Evolutionary conservation across 2,888 invertebrate genomes (phyloP).

Genomic region (Congeria kusceri): DNA sequence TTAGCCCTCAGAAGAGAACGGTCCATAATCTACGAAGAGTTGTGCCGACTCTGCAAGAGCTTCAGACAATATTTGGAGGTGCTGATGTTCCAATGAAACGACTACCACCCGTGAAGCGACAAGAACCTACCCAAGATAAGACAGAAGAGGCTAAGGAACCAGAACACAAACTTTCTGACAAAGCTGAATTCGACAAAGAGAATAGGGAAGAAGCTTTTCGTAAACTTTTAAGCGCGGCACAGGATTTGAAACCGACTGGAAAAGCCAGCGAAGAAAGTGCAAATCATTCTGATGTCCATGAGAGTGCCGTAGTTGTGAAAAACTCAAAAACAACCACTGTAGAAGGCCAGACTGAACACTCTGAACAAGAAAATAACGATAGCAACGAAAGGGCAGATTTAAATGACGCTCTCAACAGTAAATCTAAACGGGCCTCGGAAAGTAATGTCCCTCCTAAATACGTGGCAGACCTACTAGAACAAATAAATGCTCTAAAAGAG

Average conservation of each 20-base stretch:
- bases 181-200: neutral
- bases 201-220: constrained; percentile 15
- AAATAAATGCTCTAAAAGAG: constrained; percentile 55
- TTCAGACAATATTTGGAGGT: constrained; percentile 53
- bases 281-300: neutral
- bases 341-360: constrained; percentile 8
- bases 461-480: constrained; percentile 52
- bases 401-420: constrained; percentile 29
- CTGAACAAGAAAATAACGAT: neutral
- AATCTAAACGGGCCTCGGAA: constrained; percentile 59
- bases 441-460: constrained; percentile 20
- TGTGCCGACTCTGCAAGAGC: constrained; percentile 49
- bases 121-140: constrained; percentile 18
- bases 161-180: neutral
- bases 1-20: constrained; percentile 49
- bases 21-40: constrained; percentile 44
- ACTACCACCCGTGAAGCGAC: constrained; percentile 36
- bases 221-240: constrained; percentile 17
- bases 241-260: constrained; percentile 7
- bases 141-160: neutral
- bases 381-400: neutral
- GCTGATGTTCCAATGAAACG: constrained; percentile 55
- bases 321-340: neutral
- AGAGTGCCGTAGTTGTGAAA: neutral
- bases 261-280: neutral